phyloP scores from a whole-genome alignment of 2,797 vertebrate species.

The Dromococcyx pavoninus region DNA sequence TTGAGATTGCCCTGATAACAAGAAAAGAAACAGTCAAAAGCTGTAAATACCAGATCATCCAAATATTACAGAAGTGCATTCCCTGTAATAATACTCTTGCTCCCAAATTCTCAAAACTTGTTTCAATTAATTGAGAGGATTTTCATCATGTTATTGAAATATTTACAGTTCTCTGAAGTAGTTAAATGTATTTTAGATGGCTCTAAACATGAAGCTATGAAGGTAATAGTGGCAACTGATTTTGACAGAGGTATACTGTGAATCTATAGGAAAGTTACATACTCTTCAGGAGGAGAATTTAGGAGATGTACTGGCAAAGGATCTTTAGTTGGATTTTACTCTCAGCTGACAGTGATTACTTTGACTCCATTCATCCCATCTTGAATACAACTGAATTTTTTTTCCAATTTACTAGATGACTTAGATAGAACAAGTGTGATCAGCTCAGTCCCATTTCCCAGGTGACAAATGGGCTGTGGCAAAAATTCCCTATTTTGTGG shows the following conservation, averaged over 20 bases:
- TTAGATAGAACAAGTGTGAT: background rate
- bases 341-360: background rate
- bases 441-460: slow-evolving; percentile 51
- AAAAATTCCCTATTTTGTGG: slow-evolving; percentile 18
- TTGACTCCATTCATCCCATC: background rate
- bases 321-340: background rate
- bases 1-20: background rate
- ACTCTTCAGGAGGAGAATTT: background rate
- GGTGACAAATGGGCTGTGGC: slow-evolving; percentile 45
- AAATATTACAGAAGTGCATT: background rate
- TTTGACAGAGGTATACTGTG: background rate
- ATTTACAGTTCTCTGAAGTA: background rate
- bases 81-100: background rate
- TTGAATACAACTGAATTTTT: background rate
- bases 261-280: background rate
- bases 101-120: background rate
- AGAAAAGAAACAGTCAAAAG: slow-evolving; percentile 22
- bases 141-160: background rate
- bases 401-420: background rate
- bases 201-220: background rate
- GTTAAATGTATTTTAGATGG: background rate
- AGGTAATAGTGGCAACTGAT: background rate
- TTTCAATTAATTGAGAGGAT: background rate
- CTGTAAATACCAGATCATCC: background rate
- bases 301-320: background rate